Base-by-base conservation (phyloP, 2,888 invertebrate genomes). In the Neocrepidodera transversa region DNA sequence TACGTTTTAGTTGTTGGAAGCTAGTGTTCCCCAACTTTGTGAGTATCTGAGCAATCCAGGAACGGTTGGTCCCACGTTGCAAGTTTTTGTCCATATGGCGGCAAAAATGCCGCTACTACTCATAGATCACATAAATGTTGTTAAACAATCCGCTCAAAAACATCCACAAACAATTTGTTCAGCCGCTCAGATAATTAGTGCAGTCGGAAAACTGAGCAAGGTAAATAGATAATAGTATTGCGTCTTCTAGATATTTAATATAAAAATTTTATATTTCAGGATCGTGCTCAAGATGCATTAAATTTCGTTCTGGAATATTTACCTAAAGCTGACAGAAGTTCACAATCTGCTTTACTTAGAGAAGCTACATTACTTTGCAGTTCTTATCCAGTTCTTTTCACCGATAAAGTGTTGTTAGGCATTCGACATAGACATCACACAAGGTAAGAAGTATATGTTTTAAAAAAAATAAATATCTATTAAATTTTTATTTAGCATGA, bases 361-460 rank as follows among this genome's bases (percentile, higher is more conserved):
- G 93, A 93, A 76, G 91, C 93, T 40, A 90, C 92, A 3, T 83
- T 88, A 16, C 83, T 95, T 17, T 92, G 92, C 76, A 89, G 91
- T 73, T 87, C 88, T 48, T 90, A 89, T 81, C 93, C 93, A 6
- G 86, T 88, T 48, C 83, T 94, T 45, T 90, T 93, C 77, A 90
- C 89, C 1, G 92, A 91, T 75, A 88, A 88, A 72, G 87, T 92
- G 74, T 84, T 93, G 59, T 85, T 86, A 16, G 90, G 90, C 66
- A 87, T 92, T 57, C 79, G 88, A 18, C 87, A 89, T 67, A 85
- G 88, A 71, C 85, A 85, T 76, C 78, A 78, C 66, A 76, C 78
- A 28, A 80, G 79, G 79, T 79, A 72, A 63, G 36, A 28, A 36
- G 16, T 13, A 10, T 10, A n/a, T n/a, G n/a, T n/a, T n/a, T n/a